Evolutionary conservation across 1,140 invertebrate species (phyloP).

Genomic region (Alviniconcha marisindica): DNA sequence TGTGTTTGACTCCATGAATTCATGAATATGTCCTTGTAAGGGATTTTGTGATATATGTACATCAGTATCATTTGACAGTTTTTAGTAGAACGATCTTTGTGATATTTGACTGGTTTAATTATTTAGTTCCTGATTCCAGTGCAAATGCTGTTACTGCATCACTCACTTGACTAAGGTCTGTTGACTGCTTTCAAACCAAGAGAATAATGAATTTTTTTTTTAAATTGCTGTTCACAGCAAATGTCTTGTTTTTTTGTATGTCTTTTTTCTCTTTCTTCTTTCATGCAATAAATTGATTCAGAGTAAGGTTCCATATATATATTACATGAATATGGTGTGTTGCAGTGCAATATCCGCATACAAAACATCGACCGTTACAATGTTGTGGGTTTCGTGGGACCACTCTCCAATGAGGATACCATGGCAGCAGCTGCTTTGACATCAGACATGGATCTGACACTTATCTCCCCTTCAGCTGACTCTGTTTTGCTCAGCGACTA

Average conservation of each 20-base stretch:
- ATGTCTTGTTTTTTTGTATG: not conserved
- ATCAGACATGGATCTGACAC: slow-evolving; percentile 60
- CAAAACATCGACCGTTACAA: slow-evolving; percentile 23
- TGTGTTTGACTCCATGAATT: too few relatives aligned
- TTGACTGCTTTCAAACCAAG: too few relatives aligned
- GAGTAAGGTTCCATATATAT: too few relatives aligned
- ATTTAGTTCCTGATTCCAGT: too few relatives aligned
- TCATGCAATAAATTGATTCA: not conserved
- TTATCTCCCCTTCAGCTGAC: slow-evolving; percentile 88
- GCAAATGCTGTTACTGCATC: too few relatives aligned
- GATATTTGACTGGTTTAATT: too few relatives aligned
- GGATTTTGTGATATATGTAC: too few relatives aligned
- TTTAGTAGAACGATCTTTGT: too few relatives aligned
- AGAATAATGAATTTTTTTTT: too few relatives aligned
- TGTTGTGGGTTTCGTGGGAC: slow-evolving; percentile 54
- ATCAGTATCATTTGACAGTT: too few relatives aligned
- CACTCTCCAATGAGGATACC: slow-evolving; percentile 63
- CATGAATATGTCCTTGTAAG: too few relatives aligned
- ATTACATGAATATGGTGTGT: slow-evolving; percentile 4
- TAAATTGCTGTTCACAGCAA: not conserved
- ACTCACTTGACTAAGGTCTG: too few relatives aligned
- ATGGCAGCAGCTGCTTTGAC: slow-evolving; percentile 64
- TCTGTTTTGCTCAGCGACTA: slow-evolving; percentile 79
- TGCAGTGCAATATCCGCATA: slow-evolving; percentile 45
- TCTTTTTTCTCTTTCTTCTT: not conserved